phyloP scores from a whole-genome alignment of 2,888 invertebrate species.

The Meiosimyza platycephala region DNA sequence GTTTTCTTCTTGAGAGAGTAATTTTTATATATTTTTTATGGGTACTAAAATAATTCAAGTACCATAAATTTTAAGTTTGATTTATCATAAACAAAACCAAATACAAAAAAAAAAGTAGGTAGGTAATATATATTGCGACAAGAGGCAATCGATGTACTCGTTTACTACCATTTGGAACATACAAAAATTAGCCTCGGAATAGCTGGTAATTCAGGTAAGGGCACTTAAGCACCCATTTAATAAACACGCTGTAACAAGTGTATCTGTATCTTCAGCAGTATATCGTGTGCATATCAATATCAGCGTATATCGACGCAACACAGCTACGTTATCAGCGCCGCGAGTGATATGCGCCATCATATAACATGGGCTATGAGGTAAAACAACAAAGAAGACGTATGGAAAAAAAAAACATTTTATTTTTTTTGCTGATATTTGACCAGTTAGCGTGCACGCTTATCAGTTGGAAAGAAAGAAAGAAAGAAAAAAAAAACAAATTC shows the following conservation, averaged over 20 bases:
- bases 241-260: constrained; percentile 35
- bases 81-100: constrained; percentile 25
- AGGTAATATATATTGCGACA: not conserved
- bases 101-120: not conserved
- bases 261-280: not conserved
- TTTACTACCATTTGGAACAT: constrained; percentile 9
- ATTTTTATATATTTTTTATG: constrained; percentile 21
- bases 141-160: constrained; percentile 19
- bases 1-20: constrained; percentile 11
- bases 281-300: not conserved
- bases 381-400: no score
- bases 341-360: constrained; percentile 22
- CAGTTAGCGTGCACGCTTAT: constrained; percentile 25
- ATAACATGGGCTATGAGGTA: not conserved
- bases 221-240: constrained; percentile 25
- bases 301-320: constrained; percentile 4
- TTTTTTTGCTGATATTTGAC: not conserved
- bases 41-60: constrained; percentile 23
- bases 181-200: constrained; percentile 20
- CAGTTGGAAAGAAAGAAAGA: not conserved
- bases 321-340: constrained; percentile 10
- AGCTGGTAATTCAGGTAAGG: constrained; percentile 24
- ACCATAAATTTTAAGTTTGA: constrained; percentile 32
- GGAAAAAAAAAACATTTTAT: no score
- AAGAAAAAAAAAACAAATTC: constrained; percentile 19